Conservation (phyloP, 2,888 invertebrate species). For the Orthosia cruda region DNA sequence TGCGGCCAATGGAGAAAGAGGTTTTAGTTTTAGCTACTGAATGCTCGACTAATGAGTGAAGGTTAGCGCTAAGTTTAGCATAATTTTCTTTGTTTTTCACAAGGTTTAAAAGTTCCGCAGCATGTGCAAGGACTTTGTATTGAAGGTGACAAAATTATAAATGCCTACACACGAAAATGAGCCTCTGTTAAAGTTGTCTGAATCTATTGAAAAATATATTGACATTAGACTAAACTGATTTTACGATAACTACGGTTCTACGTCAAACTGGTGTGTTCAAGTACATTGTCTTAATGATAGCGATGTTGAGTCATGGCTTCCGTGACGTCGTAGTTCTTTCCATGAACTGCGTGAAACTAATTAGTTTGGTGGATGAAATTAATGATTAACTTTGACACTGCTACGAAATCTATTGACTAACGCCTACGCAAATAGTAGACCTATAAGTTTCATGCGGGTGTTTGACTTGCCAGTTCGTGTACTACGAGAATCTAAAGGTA, state of each 20-base stretch:
- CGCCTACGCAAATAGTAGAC: constrained; percentile 34
- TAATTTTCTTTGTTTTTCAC: constrained; percentile 50
- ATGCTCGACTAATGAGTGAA: constrained; percentile 34
- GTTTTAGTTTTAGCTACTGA: constrained; percentile 13
- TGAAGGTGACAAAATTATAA: neutral
- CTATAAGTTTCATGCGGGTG: constrained; percentile 50
- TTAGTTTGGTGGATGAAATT: constrained; percentile 41
- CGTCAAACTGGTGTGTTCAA: constrained; percentile 7
- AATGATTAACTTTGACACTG: constrained; percentile 22
- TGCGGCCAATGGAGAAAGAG: constrained; percentile 7
- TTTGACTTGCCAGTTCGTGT: constrained; percentile 40
- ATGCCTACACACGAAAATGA: neutral
- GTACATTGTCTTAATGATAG: constrained; percentile 26
- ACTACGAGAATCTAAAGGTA: constrained; percentile 7
- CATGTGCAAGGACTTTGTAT: constrained; percentile 9
- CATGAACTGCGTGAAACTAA: constrained; percentile 35
- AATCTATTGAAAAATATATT: neutral
- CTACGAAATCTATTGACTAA: constrained; percentile 42
- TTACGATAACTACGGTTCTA: too few relatives aligned
- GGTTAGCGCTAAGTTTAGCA: constrained; percentile 32
- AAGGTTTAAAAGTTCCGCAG: constrained; percentile 27
- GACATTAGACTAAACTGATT: neutral
- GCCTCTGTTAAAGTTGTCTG: neutral
- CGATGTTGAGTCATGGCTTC: constrained; percentile 30
- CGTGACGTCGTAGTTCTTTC: constrained; percentile 26